phyloP scores from a whole-genome alignment of 2,888 invertebrate genomes.

The Mesorhabditis sp. region DNA sequence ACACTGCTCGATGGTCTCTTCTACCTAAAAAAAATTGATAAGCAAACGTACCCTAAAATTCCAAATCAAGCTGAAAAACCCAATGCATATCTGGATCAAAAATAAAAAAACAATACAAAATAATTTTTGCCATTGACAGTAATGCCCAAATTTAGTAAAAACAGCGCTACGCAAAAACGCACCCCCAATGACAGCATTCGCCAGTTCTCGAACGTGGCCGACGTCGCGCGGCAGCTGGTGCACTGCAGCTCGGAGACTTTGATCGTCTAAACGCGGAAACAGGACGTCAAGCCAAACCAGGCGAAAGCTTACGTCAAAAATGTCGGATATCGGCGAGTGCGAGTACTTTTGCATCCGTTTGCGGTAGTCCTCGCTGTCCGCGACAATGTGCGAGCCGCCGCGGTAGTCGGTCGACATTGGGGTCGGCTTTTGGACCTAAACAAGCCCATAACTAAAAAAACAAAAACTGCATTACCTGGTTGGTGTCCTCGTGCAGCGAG shows the following conservation, averaged over 20 bases:
- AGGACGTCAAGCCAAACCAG: neutral
- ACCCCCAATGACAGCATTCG: conserved; percentile 26
- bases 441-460: conserved; percentile 3
- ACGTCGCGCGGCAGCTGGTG: conserved; percentile 29
- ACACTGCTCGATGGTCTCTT: neutral
- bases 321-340: conserved; percentile 40
- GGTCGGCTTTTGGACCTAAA: conserved; percentile 27
- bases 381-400: conserved; percentile 32
- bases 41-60: too few species aligned
- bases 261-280: conserved; percentile 26
- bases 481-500: conserved; percentile 59
- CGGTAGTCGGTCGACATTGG: conserved; percentile 49
- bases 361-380: conserved; percentile 37
- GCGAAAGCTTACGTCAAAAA: conserved; percentile 41
- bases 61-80: too few species aligned
- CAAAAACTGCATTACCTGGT: conserved; percentile 22
- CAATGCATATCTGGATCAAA: too few species aligned
- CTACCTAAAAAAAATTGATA: neutral
- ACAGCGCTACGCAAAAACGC: neutral
- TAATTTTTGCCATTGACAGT: too few species aligned
- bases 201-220: conserved; percentile 47
- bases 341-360: conserved; percentile 30
- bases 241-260: conserved; percentile 45
- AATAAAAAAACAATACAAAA: too few species aligned
- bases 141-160: neutral